phyloP scores from a whole-genome alignment of 2,888 invertebrate genomes.

The Arctia plantaginis region DNA sequence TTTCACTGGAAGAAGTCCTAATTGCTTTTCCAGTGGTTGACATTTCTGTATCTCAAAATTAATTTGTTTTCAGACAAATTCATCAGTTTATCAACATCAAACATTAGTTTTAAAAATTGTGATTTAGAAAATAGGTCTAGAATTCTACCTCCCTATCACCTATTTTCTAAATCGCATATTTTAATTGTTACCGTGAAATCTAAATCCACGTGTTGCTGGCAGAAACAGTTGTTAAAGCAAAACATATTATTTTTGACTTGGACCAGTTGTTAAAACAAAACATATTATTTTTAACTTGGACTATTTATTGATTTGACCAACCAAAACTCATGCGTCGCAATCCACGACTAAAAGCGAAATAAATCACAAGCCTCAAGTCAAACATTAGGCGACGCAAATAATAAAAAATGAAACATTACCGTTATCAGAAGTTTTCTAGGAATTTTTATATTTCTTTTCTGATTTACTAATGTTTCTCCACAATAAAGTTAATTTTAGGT shows the following conservation, averaged over 20 bases:
- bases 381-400: neutral
- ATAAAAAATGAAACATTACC: neutral
- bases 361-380: constrained; percentile 9
- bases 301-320: constrained; percentile 5
- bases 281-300: neutral
- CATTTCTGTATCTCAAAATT: neutral
- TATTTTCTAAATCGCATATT: neutral
- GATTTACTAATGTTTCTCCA: neutral
- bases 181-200: neutral
- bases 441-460: neutral
- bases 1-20: too few species aligned
- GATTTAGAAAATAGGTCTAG: too few species aligned
- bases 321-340: neutral
- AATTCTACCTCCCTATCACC: neutral
- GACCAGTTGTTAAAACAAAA: constrained; percentile 9
- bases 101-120: too few species aligned
- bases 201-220: neutral
- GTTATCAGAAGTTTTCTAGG: constrained; percentile 5
- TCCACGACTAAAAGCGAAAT: neutral
- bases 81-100: too few species aligned
- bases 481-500: neutral
- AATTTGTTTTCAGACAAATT: neutral
- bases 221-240: constrained; percentile 10
- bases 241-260: neutral
- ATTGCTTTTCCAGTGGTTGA: neutral